Evolutionary conservation across 2,888 invertebrate genomes (phyloP).

Genomic region (Orthosia gothica): DNA sequence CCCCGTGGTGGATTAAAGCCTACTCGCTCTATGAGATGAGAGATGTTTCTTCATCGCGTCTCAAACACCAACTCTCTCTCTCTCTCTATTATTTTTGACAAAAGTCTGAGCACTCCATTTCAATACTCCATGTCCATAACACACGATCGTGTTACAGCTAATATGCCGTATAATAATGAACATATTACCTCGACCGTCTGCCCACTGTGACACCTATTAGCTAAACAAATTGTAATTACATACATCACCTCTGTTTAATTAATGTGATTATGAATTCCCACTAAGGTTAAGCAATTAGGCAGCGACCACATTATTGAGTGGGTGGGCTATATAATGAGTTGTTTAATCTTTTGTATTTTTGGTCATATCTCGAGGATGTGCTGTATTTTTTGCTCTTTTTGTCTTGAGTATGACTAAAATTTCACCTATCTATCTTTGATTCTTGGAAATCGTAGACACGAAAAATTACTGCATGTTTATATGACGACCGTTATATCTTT

Average conservation of each 20-base stretch:
- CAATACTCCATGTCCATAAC: slow-evolving; percentile 8
- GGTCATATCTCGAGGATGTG: slow-evolving; percentile 24
- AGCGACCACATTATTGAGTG: slow-evolving; percentile 47
- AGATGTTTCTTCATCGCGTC: no score
- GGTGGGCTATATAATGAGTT: slow-evolving; percentile 45
- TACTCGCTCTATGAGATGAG: no score
- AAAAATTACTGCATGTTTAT: slow-evolving; percentile 5
- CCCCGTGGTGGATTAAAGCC: no score
- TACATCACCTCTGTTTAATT: slow-evolving; percentile 79
- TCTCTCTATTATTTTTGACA: no score
- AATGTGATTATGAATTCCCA: slow-evolving; percentile 75
- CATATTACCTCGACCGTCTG: slow-evolving; percentile 71
- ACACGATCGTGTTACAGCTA: slow-evolving; percentile 42
- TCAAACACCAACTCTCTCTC: neutral
- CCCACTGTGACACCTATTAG: slow-evolving; percentile 78
- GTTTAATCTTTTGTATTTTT: slow-evolving; percentile 42
- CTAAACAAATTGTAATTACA: slow-evolving; percentile 80
- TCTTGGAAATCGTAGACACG: slow-evolving; percentile 45
- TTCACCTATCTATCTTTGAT: slow-evolving; percentile 15
- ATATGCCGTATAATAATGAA: slow-evolving; percentile 70
- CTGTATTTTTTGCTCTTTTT: slow-evolving; percentile 21
- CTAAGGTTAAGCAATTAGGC: slow-evolving; percentile 73
- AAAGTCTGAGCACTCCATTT: slow-evolving; percentile 13
- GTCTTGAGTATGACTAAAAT: slow-evolving; percentile 38
- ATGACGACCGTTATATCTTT: slow-evolving; percentile 30